Evolutionary conservation across 2,113 vertebrate genomes (phyloP).

Genomic region (Chionis minor): DNA sequence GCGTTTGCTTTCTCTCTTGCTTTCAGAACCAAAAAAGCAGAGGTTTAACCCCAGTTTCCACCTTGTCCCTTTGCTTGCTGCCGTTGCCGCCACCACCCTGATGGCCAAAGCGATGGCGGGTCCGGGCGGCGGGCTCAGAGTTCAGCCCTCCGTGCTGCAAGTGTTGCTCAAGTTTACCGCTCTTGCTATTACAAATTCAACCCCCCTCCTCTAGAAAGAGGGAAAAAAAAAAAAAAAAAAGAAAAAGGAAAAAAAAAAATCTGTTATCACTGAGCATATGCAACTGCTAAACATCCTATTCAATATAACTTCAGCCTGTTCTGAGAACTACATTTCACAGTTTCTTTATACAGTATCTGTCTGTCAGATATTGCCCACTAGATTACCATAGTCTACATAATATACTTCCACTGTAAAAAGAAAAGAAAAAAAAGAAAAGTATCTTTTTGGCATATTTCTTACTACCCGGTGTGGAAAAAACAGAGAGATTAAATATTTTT

Average conservation of each 20-base stretch:
- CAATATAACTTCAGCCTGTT: constrained; percentile 54
- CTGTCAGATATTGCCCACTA: constrained; percentile 65
- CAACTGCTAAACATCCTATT: constrained; percentile 60
- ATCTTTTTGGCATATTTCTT: background rate
- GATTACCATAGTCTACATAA: constrained; percentile 52
- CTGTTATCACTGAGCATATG: constrained; percentile 49
- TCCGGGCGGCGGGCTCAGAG: background rate
- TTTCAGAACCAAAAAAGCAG: background rate
- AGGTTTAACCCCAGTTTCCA: background rate
- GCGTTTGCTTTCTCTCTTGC: background rate
- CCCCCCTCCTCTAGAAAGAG: background rate
- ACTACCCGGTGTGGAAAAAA: background rate
- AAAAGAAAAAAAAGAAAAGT: background rate
- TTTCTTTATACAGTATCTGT: constrained; percentile 54
- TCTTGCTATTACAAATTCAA: constrained; percentile 49
- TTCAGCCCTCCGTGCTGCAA: background rate
- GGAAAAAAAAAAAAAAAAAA: background rate
- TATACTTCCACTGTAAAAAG: background rate
- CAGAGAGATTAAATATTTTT: background rate
- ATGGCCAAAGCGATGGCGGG: background rate
- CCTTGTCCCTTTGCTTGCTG: fast-evolving
- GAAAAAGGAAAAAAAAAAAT: background rate
- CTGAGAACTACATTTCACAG: constrained; percentile 48
- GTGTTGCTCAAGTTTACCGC: constrained; percentile 40
- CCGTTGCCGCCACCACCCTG: background rate